A percentile compares a stretch with the other conserved stretches of the same genome.
phyloP scores from a whole-genome alignment of 2,888 invertebrate genomes.

The Drosophila pseudotalamancana region DNA sequence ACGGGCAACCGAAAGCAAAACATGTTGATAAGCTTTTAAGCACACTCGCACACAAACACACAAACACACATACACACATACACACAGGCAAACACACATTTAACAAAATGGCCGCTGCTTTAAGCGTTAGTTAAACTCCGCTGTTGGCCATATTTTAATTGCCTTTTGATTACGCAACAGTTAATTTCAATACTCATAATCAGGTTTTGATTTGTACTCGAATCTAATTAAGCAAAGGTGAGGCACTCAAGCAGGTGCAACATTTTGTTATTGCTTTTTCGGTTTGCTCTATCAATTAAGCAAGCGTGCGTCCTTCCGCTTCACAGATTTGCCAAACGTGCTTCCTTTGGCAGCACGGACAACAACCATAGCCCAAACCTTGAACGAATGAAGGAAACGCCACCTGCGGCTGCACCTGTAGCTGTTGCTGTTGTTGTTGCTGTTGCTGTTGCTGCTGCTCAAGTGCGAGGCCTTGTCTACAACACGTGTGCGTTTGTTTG shows the following conservation, averaged over 20 bases:
- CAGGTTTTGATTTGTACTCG: conserved; percentile 4
- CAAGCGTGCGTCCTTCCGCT: conserved; percentile 50
- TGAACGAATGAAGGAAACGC: conserved; percentile 14
- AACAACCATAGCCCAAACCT: conserved; percentile 19
- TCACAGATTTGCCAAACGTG: conserved; percentile 50
- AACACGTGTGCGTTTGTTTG: conserved; percentile 33
- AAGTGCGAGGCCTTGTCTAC: conserved; percentile 11
- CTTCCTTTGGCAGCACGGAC: conserved; percentile 42
- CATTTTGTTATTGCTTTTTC: conserved; percentile 11
- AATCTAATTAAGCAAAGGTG: not conserved
- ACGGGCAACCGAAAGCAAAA: conserved; percentile 22
- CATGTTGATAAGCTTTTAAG: conserved; percentile 34
- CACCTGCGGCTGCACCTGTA: conserved; percentile 23
- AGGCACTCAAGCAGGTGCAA: not conserved
- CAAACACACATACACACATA: not conserved
- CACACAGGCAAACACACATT: not conserved
- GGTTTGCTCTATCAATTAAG: conserved; percentile 53
- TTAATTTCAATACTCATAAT: conserved; percentile 38
- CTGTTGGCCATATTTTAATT: conserved; percentile 41
- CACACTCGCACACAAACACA: conserved; percentile 5
- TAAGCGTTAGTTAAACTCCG: conserved; percentile 28
- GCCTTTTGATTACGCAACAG: conserved; percentile 29
- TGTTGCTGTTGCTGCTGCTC: conserved; percentile 7
- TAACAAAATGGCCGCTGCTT: conserved; percentile 20
- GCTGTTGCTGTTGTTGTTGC: conserved; percentile 14